phyloP scores from a whole-genome alignment of 2,888 invertebrate species.

The Palloptera scutellata region DNA sequence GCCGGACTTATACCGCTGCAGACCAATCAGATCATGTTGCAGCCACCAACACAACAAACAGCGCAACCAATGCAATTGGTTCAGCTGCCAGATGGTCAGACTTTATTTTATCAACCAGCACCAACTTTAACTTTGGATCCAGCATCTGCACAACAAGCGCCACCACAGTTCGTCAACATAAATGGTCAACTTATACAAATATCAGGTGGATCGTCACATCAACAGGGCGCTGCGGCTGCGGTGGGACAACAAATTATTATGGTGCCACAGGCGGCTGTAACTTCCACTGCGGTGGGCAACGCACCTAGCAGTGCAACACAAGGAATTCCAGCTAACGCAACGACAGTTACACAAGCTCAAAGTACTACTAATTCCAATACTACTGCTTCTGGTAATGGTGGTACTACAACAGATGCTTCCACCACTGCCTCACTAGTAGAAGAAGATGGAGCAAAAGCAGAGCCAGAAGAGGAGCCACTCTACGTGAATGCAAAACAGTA shows the following conservation, averaged over 20 bases:
- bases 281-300: slow-evolving; percentile 33
- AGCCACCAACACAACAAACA: slow-evolving; percentile 53
- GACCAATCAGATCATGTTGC: slow-evolving; percentile 61
- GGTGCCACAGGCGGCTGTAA: slow-evolving; percentile 51
- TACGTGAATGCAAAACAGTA: slow-evolving; percentile 99
- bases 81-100: slow-evolving; percentile 92
- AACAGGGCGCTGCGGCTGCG: slow-evolving; percentile 35
- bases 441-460: slow-evolving; percentile 53
- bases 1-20: slow-evolving; percentile 60
- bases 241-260: slow-evolving; percentile 56
- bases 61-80: slow-evolving; percentile 76
- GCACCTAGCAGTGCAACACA: slow-evolving; percentile 26
- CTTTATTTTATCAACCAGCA: slow-evolving; percentile 81
- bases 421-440: slow-evolving; percentile 45
- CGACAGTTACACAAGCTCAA: slow-evolving; percentile 32
- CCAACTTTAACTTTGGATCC: slow-evolving; percentile 60
- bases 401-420: slow-evolving; percentile 29
- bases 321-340: slow-evolving; percentile 37
- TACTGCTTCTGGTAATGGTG: slow-evolving; percentile 10
- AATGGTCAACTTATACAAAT: slow-evolving; percentile 64
- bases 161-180: slow-evolving; percentile 69
- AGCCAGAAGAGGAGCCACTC: slow-evolving; percentile 88
- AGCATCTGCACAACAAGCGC: slow-evolving; percentile 31
- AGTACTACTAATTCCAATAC: slow-evolving; percentile 26
- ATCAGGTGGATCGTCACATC: slow-evolving; percentile 51